A percentile compares a stretch with the other conserved stretches of the same genome.
Evolutionary conservation across 2,797 vertebrate genomes (phyloP).

Genomic region (Adrianichthys oophorus): DNA sequence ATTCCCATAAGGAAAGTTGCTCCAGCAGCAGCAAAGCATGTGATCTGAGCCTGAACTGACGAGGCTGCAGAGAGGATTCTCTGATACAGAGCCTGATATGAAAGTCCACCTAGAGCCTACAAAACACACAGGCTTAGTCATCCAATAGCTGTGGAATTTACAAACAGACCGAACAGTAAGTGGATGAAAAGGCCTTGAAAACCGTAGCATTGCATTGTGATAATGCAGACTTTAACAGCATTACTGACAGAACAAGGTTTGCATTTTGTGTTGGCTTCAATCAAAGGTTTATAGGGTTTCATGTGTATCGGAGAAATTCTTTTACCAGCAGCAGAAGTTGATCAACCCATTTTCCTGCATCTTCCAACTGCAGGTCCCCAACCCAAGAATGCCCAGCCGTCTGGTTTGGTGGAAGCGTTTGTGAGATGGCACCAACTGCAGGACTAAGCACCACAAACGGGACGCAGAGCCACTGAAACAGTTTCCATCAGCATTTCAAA

Average conservation of each 20-base stretch:
- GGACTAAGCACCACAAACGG: conserved; percentile 76
- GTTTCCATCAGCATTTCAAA: neutral
- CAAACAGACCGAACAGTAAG: neutral
- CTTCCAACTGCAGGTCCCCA: conserved; percentile 67
- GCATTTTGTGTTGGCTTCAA: no score
- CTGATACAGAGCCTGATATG: conserved; percentile 62
- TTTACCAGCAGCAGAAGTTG: conserved; percentile 57
- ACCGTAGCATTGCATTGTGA: no score
- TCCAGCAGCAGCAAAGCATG: conserved; percentile 72
- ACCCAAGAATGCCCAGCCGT: conserved; percentile 64
- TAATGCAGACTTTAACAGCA: no score
- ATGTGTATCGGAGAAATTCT: neutral
- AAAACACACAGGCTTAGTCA: conserved; percentile 4
- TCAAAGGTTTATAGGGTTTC: no score
- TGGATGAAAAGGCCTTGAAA: neutral
- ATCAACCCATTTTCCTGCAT: conserved; percentile 74
- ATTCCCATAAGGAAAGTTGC: conserved; percentile 70
- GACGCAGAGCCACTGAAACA: conserved; percentile 76
- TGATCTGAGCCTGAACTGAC: conserved; percentile 70
- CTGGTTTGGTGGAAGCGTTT: conserved; percentile 54
- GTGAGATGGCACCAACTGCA: conserved; percentile 59
- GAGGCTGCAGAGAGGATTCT: conserved; percentile 66
- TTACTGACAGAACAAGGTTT: no score
- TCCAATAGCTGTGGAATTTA: neutral
- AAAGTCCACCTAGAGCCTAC: conserved; percentile 59